phyloP scores from a whole-genome alignment of 2,797 vertebrate species.

The Gorsachius magnificus region DNA sequence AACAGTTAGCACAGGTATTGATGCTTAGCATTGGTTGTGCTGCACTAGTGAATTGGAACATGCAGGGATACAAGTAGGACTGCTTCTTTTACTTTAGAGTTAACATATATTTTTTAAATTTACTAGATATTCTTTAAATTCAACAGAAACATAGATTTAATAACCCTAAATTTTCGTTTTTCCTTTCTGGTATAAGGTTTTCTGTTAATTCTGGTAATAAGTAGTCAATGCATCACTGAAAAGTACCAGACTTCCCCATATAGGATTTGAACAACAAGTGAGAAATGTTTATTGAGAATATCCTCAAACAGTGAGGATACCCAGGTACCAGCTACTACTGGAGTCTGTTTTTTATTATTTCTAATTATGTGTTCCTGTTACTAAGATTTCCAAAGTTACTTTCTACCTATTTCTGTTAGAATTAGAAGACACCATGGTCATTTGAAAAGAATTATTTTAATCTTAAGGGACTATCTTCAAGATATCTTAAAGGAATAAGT shows the following conservation, averaged over 20 bases:
- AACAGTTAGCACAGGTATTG: background rate
- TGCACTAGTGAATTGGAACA: background rate
- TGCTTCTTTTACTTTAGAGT: background rate
- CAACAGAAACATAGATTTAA: background rate
- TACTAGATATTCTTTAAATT: background rate
- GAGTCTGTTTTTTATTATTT: background rate
- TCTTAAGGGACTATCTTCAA: background rate
- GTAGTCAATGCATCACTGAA: background rate
- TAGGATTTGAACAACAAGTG: background rate
- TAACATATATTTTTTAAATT: background rate
- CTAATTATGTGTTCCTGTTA: background rate
- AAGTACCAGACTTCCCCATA: background rate
- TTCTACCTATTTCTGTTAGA: background rate
- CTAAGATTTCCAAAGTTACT: background rate
- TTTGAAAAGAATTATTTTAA: background rate
- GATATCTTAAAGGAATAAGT: background rate
- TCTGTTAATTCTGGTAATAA: background rate
- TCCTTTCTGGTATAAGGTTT: background rate
- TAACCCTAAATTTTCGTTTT: background rate
- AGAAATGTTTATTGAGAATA: background rate
- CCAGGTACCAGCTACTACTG: background rate
- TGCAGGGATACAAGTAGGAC: background rate
- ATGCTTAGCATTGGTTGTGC: background rate
- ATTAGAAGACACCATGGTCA: background rate
- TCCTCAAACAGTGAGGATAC: background rate